Conservation (phyloP, 2,888 invertebrate species). For the Scrobipalpa atriplicella region DNA sequence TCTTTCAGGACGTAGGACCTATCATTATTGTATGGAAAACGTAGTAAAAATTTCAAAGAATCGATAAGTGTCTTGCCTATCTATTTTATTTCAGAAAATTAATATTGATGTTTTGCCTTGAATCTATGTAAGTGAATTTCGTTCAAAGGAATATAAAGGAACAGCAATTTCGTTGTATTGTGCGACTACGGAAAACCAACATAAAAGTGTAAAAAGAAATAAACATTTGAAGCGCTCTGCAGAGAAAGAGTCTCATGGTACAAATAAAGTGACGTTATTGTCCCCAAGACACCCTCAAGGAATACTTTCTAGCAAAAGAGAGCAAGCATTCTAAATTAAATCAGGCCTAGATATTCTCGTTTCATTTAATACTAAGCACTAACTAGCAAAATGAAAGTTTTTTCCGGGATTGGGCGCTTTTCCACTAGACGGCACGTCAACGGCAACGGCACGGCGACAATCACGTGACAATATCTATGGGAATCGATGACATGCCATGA, state of each 20-base stretch:
- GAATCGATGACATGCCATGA: too few species aligned
- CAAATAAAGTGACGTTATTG: conserved; percentile 9
- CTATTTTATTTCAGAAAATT: too few species aligned
- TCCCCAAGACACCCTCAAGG: conserved; percentile 26
- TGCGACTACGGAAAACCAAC: neutral
- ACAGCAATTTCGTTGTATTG: neutral
- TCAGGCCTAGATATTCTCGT: neutral
- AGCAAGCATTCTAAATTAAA: neutral
- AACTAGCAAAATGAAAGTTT: too few species aligned
- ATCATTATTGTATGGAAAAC: too few species aligned
- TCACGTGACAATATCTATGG: too few species aligned
- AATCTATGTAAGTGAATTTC: neutral
- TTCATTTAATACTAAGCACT: neutral
- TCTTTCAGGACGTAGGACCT: too few species aligned
- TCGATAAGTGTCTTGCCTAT: too few species aligned
- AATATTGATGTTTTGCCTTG: too few species aligned
- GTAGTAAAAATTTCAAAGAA: too few species aligned
- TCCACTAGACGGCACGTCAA: too few species aligned
- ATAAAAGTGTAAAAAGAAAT: conserved; percentile 11
- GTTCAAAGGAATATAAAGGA: neutral
- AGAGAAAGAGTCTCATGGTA: neutral
- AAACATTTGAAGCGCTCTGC: conserved; percentile 3
- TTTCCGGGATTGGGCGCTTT: too few species aligned
- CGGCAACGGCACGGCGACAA: too few species aligned
- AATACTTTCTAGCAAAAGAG: neutral